Evolutionary conservation across 2,888 invertebrate species (phyloP), one percentile per base, ranked within the genome.

Genomic region (Phyllotreta cruciferae): DNA sequence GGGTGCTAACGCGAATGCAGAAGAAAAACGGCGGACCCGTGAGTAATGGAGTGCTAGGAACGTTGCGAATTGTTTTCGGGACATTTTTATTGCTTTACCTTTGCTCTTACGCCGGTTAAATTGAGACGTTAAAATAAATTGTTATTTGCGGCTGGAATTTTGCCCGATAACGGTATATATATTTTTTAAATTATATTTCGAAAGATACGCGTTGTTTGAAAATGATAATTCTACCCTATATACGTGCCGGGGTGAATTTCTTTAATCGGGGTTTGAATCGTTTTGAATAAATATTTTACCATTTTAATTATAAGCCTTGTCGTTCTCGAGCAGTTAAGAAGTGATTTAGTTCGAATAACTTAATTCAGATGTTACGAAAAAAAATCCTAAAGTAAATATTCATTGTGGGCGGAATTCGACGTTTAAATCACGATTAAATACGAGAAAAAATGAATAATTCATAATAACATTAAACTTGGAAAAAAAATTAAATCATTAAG

Each of bases 401-500:
- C 49, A 49, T 49, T 35, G 10, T 49, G 49, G 49, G 49, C 35
- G 49, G 49, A 49, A 36, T n/a, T 49, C 35, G 11, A 49, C 49
- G 49, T 49, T 49, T 49, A 49, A 49, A 49, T 49, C 49, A 35
- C 49, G 49, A 49, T 49, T 49, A 49, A 35, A 49, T 34, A 49
- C 49, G 34, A 35, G 49, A 24, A 24, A n/a, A 49, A 49, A 49
- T 49, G 49, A 49, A 49, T 49, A 49, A 49, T 49, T 49, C 49
- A 49, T 35, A 49, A 24, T 24, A 24, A 24, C 24, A 3, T 24
- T 24, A 24, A 24, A 24, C 2, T 24, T 24, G 24, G 4, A 24
- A 24, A 24, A 24, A 24, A 24, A 24, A 24, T 24, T 24, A 4
- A 24, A 24, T 24, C 24, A 24, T 24, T 24, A 24, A 24, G 24